Evolutionary conservation across 2,888 invertebrate species (phyloP), one percentile per base, ranked within the genome.

Genomic region (Tillus elongatus): DNA sequence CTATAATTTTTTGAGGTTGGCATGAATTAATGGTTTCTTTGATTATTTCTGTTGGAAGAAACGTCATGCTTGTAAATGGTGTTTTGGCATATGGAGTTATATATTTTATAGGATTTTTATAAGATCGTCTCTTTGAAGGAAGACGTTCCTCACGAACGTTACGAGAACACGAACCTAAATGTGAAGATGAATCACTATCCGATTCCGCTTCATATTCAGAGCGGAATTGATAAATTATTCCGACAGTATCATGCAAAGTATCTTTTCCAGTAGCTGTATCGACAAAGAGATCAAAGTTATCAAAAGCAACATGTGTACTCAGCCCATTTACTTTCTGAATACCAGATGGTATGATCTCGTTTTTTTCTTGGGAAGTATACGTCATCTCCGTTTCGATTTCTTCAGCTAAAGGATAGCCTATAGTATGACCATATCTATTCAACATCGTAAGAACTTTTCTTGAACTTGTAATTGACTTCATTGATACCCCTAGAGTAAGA

Each of bases 301-400:
- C 53, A 39, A 52, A 55, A 15, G 56, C 54, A 33, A 58, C 49
- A 34, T 53, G 54, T 4, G 51, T 56, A 33, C 47, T 46, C 4
- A 12, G 38, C 31, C 42, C 42, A 43, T 43, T 35, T 32, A 39
- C 39, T 45, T 34, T 36, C 31, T 9, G 39, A 32, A 56, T 53
- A n/a, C 52, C 54, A 12, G 39, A 15, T 26, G 55, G 54, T 46
- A 56, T 49, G 14, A 56, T 30, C 11, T 40, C 33, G 27, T 46
- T 40, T 24, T 43, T 35, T 36, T 47, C 16, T 10, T 35, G n/a
- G 11, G 46, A 32, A 19, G 45, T 38, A 30, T 46, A 50, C 2
- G 51, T 49, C 38, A 46, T 40, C 39, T 51, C 50, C 3, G 51
- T 51, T 39, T 45, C 55, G 4, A 57, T 26, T 49, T 54, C 52